phyloP scores from a whole-genome alignment of 2,797 vertebrate genomes.

The Helarctos malayanus region DNA sequence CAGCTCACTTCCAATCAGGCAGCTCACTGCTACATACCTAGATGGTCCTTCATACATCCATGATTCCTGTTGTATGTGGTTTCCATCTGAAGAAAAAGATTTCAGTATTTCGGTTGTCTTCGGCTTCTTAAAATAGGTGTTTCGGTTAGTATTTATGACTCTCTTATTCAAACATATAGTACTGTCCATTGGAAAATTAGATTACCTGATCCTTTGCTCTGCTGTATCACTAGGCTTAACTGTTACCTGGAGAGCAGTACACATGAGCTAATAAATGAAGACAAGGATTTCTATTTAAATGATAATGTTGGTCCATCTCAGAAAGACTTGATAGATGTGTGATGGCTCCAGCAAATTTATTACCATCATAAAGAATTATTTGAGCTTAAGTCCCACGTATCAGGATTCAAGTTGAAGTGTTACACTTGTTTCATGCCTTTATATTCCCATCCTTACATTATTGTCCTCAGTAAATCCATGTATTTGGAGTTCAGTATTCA shows the following conservation, averaged over 20 bases:
- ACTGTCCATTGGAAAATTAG: not conserved
- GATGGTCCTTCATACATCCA: fast-evolving
- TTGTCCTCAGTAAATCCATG: not conserved
- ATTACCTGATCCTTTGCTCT: not conserved
- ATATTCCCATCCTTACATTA: not conserved
- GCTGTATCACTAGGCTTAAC: not conserved
- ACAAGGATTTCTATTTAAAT: not conserved
- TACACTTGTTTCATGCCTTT: not conserved
- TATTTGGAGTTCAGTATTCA: not conserved
- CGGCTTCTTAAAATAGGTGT: not conserved
- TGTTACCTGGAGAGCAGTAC: not conserved
- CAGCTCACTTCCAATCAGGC: no score
- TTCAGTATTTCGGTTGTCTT: not conserved
- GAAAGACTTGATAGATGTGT: not conserved
- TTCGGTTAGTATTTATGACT: not conserved
- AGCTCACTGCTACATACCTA: not conserved
- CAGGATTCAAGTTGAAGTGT: not conserved
- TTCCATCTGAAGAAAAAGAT: not conserved
- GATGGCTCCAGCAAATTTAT: not conserved
- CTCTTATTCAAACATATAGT: not conserved
- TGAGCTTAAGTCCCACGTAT: not conserved
- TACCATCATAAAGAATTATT: not conserved
- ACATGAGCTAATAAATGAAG: not conserved
- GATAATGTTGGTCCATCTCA: not conserved
- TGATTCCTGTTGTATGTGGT: not conserved